phyloP scores from a whole-genome alignment of 1,140 invertebrate species.

The Anoplolepis gracilipes region DNA sequence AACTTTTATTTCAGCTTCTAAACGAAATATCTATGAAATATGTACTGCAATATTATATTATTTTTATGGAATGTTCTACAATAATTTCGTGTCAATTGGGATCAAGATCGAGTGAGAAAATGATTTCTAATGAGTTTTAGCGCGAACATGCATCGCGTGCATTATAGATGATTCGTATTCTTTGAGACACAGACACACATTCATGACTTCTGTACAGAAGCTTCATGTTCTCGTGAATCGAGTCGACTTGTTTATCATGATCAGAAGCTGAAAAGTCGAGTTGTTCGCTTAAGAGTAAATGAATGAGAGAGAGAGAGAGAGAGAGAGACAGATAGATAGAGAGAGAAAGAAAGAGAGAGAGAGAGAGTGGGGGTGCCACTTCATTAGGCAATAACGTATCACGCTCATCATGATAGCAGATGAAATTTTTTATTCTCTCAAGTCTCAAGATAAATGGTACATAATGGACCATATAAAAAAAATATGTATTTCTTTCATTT shows the following conservation, averaged over 20 bases:
- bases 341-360: too few species aligned
- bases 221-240: constrained; percentile 50
- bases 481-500: neutral
- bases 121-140: constrained; percentile 35
- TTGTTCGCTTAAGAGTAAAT: constrained; percentile 65
- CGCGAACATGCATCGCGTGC: neutral
- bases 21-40: too few species aligned
- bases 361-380: constrained; percentile 26
- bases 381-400: constrained; percentile 62
- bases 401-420: constrained; percentile 42
- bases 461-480: neutral
- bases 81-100: too few species aligned
- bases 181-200: constrained; percentile 19
- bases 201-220: constrained; percentile 27
- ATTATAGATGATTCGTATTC: neutral
- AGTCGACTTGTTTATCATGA: constrained; percentile 71
- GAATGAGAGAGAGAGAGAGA: too few species aligned
- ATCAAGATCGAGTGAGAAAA: neutral
- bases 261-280: constrained; percentile 71
- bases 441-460: neutral
- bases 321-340: too few species aligned
- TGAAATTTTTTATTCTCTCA: constrained; percentile 4
- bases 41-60: too few species aligned
- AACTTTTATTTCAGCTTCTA: too few species aligned
- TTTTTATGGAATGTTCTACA: too few species aligned